These are phyloP conservation scores for Rhinoptilus africanus DNA, from an alignment of 2,113 vertebrate genomes.

Conservation along the genomic window DNA sequence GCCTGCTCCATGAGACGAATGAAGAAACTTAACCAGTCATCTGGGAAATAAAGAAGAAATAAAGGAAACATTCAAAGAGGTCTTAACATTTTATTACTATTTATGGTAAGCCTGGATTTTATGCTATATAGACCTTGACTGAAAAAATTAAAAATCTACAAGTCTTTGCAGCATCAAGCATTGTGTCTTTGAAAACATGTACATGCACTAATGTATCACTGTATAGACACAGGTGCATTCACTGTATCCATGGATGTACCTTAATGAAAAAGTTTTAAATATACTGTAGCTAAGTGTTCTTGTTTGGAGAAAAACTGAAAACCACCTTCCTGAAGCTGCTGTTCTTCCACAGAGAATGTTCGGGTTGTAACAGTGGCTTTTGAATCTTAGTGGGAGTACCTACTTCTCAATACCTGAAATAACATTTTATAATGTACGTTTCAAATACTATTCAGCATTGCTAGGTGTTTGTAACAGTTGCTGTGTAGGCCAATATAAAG, in stretches of 20 bases:
- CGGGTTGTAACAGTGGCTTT: neutral
- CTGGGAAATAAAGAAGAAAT: neutral
- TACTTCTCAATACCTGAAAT: neutral
- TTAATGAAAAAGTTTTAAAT: neutral
- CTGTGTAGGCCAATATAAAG: neutral
- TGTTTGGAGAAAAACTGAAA: neutral
- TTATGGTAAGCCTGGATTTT: neutral
- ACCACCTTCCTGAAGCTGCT: neutral
- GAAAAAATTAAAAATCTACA: neutral
- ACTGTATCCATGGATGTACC: neutral
- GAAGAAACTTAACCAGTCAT: neutral
- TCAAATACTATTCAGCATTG: neutral
- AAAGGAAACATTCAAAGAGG: neutral
- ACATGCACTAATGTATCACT: neutral
- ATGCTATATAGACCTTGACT: neutral
- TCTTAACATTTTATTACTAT: neutral
- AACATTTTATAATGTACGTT: neutral
- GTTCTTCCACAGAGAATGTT: neutral
- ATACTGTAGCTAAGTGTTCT: neutral
- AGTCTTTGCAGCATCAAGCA: neutral
- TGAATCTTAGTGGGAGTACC: neutral
- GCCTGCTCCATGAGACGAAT: neutral
- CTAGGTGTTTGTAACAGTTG: neutral
- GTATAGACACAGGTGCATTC: accelerated
- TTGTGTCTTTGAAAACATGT: neutral